A percentile compares a stretch with the other conserved stretches of the same genome.
Evolutionary conservation across 2,113 vertebrate species (phyloP).

Genomic region (Lophochroa leadbeateri): DNA sequence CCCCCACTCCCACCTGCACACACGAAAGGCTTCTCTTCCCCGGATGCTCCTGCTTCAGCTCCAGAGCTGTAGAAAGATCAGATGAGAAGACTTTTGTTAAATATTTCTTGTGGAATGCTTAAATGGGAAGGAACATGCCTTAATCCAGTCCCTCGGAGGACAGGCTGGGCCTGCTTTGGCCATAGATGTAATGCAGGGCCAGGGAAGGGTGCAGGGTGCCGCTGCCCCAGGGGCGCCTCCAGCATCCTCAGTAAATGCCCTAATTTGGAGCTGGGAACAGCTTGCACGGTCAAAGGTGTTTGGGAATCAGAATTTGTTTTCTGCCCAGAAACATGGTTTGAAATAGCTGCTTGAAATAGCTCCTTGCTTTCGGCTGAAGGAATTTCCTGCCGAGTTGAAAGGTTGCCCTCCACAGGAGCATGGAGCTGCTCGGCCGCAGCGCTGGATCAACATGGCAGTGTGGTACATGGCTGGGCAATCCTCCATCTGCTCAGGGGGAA

Average conservation of each 20-base stretch:
- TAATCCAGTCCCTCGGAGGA: fast-evolving
- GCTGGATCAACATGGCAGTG: not conserved
- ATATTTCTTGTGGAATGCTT: not conserved
- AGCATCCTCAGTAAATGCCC: not conserved
- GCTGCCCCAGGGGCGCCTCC: fast-evolving
- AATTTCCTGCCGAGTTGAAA: not conserved
- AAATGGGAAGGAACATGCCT: not conserved
- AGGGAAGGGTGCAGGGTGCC: not conserved
- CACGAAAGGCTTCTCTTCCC: not conserved
- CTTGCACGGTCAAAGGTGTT: not conserved
- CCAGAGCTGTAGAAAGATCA: not conserved
- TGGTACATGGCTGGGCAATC: not conserved
- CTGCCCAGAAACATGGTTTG: not conserved
- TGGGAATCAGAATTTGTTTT: slow-evolving; percentile 24
- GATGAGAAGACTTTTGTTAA: not conserved
- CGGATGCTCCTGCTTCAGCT: not conserved
- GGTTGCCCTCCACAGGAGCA: fast-evolving
- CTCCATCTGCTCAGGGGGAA: not conserved
- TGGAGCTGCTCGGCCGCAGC: fast-evolving
- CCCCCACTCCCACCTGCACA: no score
- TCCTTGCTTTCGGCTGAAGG: not conserved
- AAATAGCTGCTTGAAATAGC: slow-evolving; percentile 26
- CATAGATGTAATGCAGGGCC: not conserved
- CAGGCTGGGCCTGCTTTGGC: not conserved
- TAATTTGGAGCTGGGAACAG: not conserved